Conservation (phyloP, 2,888 invertebrate genomes). For the Drosophila histrio region DNA sequence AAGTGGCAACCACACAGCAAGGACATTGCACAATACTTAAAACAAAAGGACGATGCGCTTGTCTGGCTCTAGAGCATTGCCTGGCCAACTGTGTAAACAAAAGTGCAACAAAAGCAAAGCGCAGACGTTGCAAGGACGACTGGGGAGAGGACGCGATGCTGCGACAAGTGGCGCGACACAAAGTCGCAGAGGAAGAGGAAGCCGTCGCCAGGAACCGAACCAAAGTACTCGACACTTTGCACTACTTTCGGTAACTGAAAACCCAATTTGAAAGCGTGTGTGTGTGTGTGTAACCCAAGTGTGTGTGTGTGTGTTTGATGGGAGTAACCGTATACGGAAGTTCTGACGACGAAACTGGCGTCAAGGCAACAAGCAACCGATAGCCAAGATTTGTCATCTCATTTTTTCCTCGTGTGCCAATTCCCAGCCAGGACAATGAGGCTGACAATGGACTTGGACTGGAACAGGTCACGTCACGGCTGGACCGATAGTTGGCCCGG, state of each 20-base stretch:
- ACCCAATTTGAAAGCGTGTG: slow-evolving; percentile 35
- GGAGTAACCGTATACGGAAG: slow-evolving; percentile 30
- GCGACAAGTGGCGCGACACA: slow-evolving; percentile 57
- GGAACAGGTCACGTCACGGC: slow-evolving; percentile 38
- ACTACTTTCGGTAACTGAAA: slow-evolving; percentile 48
- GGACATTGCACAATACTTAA: slow-evolving; percentile 52
- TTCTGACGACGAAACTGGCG: slow-evolving; percentile 29
- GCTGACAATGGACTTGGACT: slow-evolving; percentile 10
- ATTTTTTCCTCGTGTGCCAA: slow-evolving; percentile 12
- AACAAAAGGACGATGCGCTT: slow-evolving; percentile 33
- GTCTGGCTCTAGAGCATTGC: slow-evolving; percentile 13
- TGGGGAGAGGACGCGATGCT: slow-evolving; percentile 10
- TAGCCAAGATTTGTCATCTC: slow-evolving; percentile 32
- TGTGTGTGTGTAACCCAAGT: slow-evolving; percentile 28
- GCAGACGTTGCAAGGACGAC: slow-evolving; percentile 28
- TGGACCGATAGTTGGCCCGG: slow-evolving; percentile 24
- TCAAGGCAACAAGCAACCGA: slow-evolving; percentile 50
- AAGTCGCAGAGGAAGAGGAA: slow-evolving; percentile 46
- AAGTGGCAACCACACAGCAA: slow-evolving; percentile 1
- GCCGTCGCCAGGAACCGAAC: slow-evolving; percentile 23
- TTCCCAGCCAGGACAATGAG: slow-evolving; percentile 1
- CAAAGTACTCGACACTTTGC: slow-evolving; percentile 31
- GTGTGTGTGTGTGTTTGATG: slow-evolving; percentile 20
- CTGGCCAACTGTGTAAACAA: slow-evolving; percentile 60
- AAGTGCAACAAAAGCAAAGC: slow-evolving; percentile 41